These are phyloP conservation scores for Oedothorax gibbosus DNA, from an alignment of 1,140 invertebrate species.

Conservation along the genomic window DNA sequence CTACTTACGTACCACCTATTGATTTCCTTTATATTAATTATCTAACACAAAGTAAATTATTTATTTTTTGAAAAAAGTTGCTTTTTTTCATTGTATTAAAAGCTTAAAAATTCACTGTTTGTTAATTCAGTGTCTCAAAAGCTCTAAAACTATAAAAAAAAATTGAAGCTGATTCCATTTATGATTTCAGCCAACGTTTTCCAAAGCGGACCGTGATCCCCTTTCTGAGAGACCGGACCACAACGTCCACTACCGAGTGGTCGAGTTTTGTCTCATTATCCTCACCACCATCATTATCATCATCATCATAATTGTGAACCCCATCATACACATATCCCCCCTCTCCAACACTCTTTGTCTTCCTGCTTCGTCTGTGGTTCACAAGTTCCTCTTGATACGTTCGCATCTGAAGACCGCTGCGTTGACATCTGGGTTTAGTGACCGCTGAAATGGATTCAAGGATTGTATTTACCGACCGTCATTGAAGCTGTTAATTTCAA, in stretches of 20 bases:
- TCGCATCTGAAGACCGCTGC: no score
- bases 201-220: constrained; percentile 34
- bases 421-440: no score
- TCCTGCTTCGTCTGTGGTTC: constrained; percentile 40
- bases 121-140: no score
- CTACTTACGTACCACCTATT: no score
- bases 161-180: background rate
- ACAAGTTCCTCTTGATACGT: constrained; percentile 31
- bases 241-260: background rate
- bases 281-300: background rate
- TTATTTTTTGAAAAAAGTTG: no score
- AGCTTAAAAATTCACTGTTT: no score
- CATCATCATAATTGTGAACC: background rate
- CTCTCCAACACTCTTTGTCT: constrained; percentile 49
- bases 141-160: no score
- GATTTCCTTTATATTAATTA: no score
- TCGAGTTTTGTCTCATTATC: constrained; percentile 5
- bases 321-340: constrained; percentile 14
- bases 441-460: background rate
- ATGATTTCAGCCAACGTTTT: constrained; percentile 21
- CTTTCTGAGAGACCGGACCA: constrained; percentile 1
- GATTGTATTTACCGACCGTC: constrained; percentile 30
- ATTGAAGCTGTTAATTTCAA: background rate
- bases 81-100: no score
- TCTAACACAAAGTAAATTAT: no score